phyloP scores from a whole-genome alignment of 2,113 vertebrate species.

The Micromys minutus region DNA sequence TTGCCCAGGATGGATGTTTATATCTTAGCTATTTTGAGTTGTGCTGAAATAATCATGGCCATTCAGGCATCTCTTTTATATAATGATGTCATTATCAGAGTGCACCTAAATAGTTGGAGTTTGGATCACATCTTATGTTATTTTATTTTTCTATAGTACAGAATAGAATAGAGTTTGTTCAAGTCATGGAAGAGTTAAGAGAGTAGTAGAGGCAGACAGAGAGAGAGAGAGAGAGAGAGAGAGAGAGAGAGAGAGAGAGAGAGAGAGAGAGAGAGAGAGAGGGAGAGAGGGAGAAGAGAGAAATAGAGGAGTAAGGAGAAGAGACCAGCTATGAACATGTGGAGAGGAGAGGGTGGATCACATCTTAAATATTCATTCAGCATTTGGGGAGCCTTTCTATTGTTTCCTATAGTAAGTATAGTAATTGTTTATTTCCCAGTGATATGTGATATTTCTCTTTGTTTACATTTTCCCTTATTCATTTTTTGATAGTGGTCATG shows the following conservation, averaged over 20 bases:
- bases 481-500: background rate
- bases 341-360: no score
- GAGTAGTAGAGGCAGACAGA: no score
- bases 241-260: no score
- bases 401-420: background rate
- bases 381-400: background rate
- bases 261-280: no score
- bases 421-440: background rate
- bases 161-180: no score
- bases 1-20: background rate
- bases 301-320: no score
- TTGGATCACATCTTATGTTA: background rate
- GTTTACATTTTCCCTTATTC: background rate
- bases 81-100: background rate
- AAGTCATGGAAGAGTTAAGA: no score
- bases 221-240: no score
- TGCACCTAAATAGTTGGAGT: background rate
- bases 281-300: no score
- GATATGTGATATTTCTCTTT: background rate
- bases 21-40: background rate
- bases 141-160: no score
- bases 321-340: no score
- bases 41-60: no score
- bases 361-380: background rate
- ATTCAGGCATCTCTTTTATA: background rate